Evolutionary conservation across 2,888 invertebrate species (phyloP).

Genomic region (Hydrotaea cyrtoneurina): DNA sequence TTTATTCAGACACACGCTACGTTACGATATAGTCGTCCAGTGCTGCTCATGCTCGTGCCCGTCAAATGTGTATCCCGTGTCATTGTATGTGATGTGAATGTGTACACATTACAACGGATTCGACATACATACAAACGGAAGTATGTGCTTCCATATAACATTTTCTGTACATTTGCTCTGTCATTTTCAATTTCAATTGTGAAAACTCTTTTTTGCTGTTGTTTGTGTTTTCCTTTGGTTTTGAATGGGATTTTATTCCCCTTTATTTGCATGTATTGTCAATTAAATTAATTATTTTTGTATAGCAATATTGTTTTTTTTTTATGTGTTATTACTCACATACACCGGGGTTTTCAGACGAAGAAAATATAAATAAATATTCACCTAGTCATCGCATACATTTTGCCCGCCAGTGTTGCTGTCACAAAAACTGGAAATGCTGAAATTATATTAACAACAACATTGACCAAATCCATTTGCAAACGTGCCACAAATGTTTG

Average conservation of each 20-base stretch:
- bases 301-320: neutral
- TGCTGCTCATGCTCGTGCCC: too few species aligned
- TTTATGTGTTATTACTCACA: neutral
- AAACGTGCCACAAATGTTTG: neutral
- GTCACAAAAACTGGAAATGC: neutral
- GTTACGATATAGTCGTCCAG: too few species aligned
- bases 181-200: conserved; percentile 1
- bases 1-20: too few species aligned
- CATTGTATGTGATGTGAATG: too few species aligned
- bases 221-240: neutral
- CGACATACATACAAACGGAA: neutral
- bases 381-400: too few species aligned
- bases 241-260: neutral
- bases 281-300: conserved; percentile 12
- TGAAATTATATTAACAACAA: neutral
- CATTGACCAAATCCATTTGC: conserved; percentile 4
- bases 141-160: neutral
- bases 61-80: too few species aligned
- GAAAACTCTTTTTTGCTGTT: neutral
- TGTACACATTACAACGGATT: too few species aligned
- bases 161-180: neutral
- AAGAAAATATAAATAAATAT: too few species aligned
- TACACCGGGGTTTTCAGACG: neutral
- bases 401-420: too few species aligned
- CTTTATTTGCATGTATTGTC: neutral